Conservation (phyloP, 2,113 vertebrate genomes). For the Calcarius ornatus region DNA sequence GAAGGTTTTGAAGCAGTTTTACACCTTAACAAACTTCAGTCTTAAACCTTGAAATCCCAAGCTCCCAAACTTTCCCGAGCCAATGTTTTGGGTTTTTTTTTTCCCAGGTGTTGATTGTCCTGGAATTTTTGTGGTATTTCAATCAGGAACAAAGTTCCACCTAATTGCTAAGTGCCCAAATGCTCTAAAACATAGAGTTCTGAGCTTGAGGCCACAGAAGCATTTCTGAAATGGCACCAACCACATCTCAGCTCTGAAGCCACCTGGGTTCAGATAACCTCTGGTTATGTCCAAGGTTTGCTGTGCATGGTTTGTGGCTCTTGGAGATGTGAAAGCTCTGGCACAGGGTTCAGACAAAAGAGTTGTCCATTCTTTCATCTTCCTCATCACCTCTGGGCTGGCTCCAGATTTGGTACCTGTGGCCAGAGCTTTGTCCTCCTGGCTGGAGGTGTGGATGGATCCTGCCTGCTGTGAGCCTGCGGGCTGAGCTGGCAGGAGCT, state of each 20-base stretch:
- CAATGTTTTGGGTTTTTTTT: neutral
- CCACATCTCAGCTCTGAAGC: neutral
- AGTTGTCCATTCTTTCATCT: neutral
- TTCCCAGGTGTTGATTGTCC: neutral
- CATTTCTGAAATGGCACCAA: neutral
- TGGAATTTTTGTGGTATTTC: neutral
- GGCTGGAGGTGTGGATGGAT: neutral
- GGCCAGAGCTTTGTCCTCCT: neutral
- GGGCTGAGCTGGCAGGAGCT: rapidly evolving
- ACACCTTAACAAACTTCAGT: neutral
- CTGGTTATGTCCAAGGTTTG: neutral
- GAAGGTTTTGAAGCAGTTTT: neutral
- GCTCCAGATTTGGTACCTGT: neutral
- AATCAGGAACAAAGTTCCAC: neutral
- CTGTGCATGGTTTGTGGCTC: neutral
- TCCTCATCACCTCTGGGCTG: neutral
- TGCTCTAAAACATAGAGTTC: neutral
- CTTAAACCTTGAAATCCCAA: neutral
- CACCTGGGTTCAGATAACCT: neutral
- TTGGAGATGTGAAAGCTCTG: neutral
- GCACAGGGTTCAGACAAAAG: neutral
- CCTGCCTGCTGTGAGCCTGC: neutral
- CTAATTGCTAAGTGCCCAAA: neutral
- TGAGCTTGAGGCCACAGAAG: neutral
- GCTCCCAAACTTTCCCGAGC: neutral